Conservation (phyloP, 2,113 vertebrate genomes). For the Elephas maximus region DNA sequence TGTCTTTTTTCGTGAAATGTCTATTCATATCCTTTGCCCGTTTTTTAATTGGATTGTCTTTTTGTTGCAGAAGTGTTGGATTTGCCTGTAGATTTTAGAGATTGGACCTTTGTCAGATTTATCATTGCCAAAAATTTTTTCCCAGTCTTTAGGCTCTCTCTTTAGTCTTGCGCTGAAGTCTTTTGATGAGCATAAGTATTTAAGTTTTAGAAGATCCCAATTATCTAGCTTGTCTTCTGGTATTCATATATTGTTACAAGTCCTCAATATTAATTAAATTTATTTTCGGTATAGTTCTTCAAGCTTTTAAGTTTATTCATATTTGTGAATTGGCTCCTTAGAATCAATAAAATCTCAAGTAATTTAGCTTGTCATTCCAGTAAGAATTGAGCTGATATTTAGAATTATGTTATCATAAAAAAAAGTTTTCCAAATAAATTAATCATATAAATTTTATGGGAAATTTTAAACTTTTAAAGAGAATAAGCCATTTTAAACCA, state of each 20-base stretch:
- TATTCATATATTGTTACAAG: background rate
- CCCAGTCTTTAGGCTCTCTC: too few species aligned
- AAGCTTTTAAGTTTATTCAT: background rate
- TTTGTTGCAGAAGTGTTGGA: too few species aligned
- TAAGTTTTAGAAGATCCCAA: too few species aligned
- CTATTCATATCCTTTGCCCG: too few species aligned
- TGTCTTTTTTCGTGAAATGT: too few species aligned
- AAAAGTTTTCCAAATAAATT: background rate
- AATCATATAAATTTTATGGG: background rate
- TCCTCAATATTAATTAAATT: slow-evolving; percentile 1
- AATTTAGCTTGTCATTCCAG: slow-evolving; percentile 18
- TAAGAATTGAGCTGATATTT: slow-evolving; percentile 36
- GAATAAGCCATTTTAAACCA: slow-evolving; percentile 24
- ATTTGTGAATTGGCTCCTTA: slow-evolving; percentile 18
- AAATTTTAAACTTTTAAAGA: background rate
- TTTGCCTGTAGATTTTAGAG: too few species aligned
- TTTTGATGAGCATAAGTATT: too few species aligned
- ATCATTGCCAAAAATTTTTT: too few species aligned
- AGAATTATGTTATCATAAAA: background rate
- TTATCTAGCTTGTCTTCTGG: too few species aligned
- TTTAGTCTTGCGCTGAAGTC: too few species aligned
- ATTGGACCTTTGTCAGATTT: too few species aligned
- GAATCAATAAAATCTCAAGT: background rate
- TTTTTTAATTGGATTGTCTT: too few species aligned
- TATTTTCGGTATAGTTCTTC: slow-evolving; percentile 1